Conservation (phyloP, 1,140 invertebrate species). For the Conus betulinus region DNA sequence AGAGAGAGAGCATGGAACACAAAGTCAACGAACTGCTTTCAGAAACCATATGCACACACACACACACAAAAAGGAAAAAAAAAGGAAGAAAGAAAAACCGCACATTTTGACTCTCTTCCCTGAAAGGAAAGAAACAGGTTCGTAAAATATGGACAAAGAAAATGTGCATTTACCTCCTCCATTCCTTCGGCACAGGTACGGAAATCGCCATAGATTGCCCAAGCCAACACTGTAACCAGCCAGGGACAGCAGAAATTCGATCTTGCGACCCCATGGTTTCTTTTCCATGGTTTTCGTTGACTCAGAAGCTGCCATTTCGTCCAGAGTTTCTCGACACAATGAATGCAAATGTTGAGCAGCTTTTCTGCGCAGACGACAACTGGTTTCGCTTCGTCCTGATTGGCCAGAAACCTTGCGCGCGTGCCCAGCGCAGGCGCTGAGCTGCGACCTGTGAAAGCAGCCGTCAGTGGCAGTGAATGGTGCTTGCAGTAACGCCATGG, state of each 20-base stretch:
- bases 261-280: constrained; percentile 79
- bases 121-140: too few species aligned
- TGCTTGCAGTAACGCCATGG: background rate
- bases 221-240: constrained; percentile 93
- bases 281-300: constrained; percentile 36
- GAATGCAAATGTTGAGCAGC: background rate
- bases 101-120: too few species aligned
- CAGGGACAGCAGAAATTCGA: constrained; percentile 93
- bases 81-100: too few species aligned
- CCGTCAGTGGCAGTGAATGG: background rate
- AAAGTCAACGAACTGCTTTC: too few species aligned
- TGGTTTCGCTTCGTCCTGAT: background rate
- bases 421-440: background rate
- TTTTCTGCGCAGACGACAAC: background rate
- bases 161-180: constrained; percentile 82
- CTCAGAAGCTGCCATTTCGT: background rate
- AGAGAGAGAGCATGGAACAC: too few species aligned
- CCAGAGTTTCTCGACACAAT: background rate
- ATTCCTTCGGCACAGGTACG: constrained; percentile 93
- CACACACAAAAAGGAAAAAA: too few species aligned
- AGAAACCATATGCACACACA: too few species aligned
- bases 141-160: background rate
- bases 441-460: background rate
- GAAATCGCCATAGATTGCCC: constrained; percentile 95
- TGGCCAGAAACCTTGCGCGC: background rate